Evolutionary conservation across 2,888 invertebrate genomes (phyloP).

Genomic region (Ectemnius continuus): DNA sequence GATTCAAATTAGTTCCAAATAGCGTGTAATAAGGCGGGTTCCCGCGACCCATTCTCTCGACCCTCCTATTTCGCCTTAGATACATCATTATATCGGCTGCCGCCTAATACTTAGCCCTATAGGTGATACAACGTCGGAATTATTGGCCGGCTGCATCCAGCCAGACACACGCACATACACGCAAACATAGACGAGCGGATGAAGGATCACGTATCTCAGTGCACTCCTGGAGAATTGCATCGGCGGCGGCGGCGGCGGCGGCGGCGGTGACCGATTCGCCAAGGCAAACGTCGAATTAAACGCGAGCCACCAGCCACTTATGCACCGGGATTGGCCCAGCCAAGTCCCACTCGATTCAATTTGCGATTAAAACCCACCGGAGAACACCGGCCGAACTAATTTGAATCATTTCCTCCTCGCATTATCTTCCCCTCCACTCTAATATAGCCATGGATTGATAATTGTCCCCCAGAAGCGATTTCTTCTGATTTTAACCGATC

Average conservation of each 20-base stretch:
- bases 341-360: slow-evolving; percentile 23
- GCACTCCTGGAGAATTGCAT: slow-evolving; percentile 51
- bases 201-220: slow-evolving; percentile 66
- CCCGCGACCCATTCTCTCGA: slow-evolving; percentile 57
- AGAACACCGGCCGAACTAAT: too few relatives aligned
- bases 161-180: background rate
- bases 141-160: slow-evolving; percentile 57
- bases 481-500: too few relatives aligned
- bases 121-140: slow-evolving; percentile 74
- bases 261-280: slow-evolving; percentile 8
- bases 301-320: slow-evolving; percentile 19
- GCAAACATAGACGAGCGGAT: slow-evolving; percentile 55
- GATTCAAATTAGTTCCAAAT: slow-evolving; percentile 77
- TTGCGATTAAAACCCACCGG: slow-evolving; percentile 5
- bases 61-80: slow-evolving; percentile 67
- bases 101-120: slow-evolving; percentile 77
- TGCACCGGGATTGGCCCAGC: background rate
- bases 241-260: slow-evolving; percentile 14
- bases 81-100: slow-evolving; percentile 74
- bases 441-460: too few relatives aligned
- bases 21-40: slow-evolving; percentile 73
- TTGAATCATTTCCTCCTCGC: background rate
- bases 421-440: too few relatives aligned
- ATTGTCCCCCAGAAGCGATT: too few relatives aligned
- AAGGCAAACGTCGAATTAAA: slow-evolving; percentile 52